A percentile compares a stretch with the other conserved stretches of the same genome.
Evolutionary conservation across 2,888 invertebrate species (phyloP).

Genomic region (Schizaphis graminum): DNA sequence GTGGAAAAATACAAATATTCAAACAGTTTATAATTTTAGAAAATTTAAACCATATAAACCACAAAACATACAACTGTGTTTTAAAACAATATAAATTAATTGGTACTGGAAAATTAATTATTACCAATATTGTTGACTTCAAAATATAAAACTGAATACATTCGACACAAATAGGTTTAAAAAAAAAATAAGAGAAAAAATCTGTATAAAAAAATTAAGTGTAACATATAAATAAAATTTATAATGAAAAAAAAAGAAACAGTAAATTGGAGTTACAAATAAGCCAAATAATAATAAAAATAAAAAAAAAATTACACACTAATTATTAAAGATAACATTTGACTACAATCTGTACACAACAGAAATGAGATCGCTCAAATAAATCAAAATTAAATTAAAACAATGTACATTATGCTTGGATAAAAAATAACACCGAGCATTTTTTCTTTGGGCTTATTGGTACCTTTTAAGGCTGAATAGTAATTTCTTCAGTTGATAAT

Average conservation of each 20-base stretch:
- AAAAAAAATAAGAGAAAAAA: neutral
- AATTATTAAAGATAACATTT: neutral
- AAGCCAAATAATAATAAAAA: neutral
- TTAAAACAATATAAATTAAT: neutral
- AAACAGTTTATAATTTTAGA: neutral
- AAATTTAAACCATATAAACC: neutral
- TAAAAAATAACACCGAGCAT: neutral
- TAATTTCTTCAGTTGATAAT: neutral
- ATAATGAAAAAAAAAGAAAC: neutral
- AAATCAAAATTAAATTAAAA: slow-evolving; percentile 19
- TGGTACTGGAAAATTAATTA: neutral
- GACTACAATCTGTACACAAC: slow-evolving; percentile 5
- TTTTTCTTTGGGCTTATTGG: neutral
- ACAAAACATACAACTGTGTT: slow-evolving; percentile 4
- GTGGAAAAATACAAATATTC: neutral
- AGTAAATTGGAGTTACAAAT: neutral
- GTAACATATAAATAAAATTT: neutral
- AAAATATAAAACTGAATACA: neutral
- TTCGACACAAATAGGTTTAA: neutral
- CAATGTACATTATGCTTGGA: neutral
- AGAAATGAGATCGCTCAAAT: slow-evolving; percentile 38
- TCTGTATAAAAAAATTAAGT: neutral
- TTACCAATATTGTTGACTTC: neutral
- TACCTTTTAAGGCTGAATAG: neutral
- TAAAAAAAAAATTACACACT: slow-evolving; percentile 13